Base-by-base conservation (phyloP, 1,140 invertebrate species). In the Teleopsis dalmanni region DNA sequence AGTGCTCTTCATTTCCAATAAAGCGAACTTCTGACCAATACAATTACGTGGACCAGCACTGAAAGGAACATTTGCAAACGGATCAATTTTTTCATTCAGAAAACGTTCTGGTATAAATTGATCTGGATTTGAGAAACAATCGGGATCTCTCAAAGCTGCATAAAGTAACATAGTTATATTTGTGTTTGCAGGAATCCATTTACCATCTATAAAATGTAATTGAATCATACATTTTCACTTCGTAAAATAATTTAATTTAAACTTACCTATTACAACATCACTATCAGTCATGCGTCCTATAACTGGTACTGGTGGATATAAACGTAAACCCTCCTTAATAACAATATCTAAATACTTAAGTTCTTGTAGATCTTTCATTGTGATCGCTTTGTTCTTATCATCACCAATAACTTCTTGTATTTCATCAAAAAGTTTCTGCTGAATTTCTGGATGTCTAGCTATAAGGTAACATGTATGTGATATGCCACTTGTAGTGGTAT, bases 251-350 rank as follows among this genome's bases (percentile, higher is more conserved):
- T 19, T 8, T 18, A 0, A 3, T 3, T 19, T 14, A 11, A n/a
- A 46, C 53, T 7, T 47, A 72, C 65, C 56, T 34, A 73, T 55
- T 54, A 66, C 41, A 4, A 62, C 48, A 44, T 78, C 80, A 60
- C 81, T 71, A 14, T 62, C 69, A 2, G 80, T 57, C 27, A 68
- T 62, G 44, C 85, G 65, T 40, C 74, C 78, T 51, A 85, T 80
- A 2, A 81, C 55, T 8, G 85, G 83, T 11, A 86, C 83, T n/a
- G 82, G 76, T 4, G 85, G 84, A 63, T 73, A 85, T 4, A 85
- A 36, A 7, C 81, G 59, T 3, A 83, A 60, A 4, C 74, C 58
- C 67, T 83, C 81, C 55, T 82, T 85, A 31, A 85, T 76, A 21
- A 79, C 79, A 52, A 75, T 75, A 53, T 85, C 83, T 41, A 67